A percentile compares a stretch with the other conserved stretches of the same genome.
Evolutionary conservation across 2,797 vertebrate species (phyloP).

Genomic region (Syndactyla subalaris): DNA sequence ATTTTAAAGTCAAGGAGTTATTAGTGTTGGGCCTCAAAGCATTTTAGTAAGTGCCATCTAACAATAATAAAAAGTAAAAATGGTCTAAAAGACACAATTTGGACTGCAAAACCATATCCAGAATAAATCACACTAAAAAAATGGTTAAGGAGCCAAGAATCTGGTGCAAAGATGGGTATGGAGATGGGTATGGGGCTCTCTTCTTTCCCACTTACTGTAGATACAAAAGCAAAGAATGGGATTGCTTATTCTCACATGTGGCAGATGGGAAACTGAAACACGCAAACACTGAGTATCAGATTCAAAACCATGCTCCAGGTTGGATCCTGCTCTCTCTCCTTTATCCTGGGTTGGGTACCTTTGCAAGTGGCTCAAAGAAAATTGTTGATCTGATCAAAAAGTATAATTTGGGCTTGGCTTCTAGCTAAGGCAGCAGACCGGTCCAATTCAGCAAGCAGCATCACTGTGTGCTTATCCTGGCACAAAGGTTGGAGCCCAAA

Average conservation of each 20-base stretch:
- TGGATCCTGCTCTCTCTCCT: background rate
- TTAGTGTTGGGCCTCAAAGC: background rate
- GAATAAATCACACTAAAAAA: background rate
- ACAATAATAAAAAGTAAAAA: background rate
- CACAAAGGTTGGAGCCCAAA: background rate
- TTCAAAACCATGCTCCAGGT: background rate
- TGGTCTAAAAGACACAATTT: background rate
- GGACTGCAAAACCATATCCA: background rate
- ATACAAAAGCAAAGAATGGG: background rate
- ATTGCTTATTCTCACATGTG: background rate
- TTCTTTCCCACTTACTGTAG: background rate
- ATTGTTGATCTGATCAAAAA: background rate
- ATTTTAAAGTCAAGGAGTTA: background rate
- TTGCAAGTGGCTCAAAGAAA: background rate
- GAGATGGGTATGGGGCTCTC: background rate
- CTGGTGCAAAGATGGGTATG: background rate
- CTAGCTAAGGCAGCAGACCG: background rate
- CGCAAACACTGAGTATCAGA: background rate
- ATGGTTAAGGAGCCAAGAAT: background rate
- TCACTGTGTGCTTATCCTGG: background rate
- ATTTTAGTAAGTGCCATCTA: background rate
- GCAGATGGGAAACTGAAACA: background rate
- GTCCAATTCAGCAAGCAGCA: background rate
- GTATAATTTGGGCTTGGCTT: background rate
- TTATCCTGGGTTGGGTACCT: background rate